Evolutionary conservation across 1,140 invertebrate species (phyloP).

Genomic region (Chelonus insularis): DNA sequence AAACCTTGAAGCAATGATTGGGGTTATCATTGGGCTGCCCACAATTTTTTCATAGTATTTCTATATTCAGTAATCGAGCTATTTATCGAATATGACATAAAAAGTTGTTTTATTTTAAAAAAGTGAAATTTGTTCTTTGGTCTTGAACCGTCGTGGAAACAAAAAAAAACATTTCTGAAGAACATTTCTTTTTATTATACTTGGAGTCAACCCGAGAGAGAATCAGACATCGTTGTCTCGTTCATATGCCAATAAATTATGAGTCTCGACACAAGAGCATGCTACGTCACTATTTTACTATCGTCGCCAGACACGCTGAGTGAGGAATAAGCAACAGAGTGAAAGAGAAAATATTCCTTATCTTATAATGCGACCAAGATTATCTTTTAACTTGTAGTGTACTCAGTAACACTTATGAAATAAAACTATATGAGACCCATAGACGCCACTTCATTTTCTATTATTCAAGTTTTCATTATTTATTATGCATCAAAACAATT

Average conservation of each 20-base stretch:
- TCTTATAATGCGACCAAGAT: not conserved
- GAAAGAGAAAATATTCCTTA: not conserved
- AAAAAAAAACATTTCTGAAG: not conserved
- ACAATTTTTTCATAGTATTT: not conserved
- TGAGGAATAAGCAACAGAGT: conserved; percentile 25
- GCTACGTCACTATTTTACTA: conserved; percentile 35
- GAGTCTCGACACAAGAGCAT: conserved; percentile 30
- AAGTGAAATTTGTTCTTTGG: no score
- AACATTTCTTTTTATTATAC: not conserved
- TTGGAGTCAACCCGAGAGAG: conserved; percentile 1
- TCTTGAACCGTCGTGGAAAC: not conserved
- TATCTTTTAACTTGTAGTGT: not conserved
- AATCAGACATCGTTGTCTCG: conserved; percentile 29
- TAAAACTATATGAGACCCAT: conserved; percentile 36
- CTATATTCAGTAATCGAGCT: not conserved
- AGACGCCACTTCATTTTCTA: conserved; percentile 34
- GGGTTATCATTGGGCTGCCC: not conserved
- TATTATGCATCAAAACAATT: not conserved
- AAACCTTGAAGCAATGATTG: not conserved
- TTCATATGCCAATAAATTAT: conserved; percentile 45
- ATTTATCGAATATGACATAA: not conserved
- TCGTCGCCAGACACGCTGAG: conserved; percentile 45
- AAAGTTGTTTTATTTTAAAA: not conserved
- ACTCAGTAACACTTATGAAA: conserved; percentile 28
- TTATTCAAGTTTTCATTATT: not conserved